Percentiles rank a stretch among this genome's conserved stretches.
Evolutionary conservation across 2,888 invertebrate species (phyloP).

Genomic region (Pyrochroa serraticornis): DNA sequence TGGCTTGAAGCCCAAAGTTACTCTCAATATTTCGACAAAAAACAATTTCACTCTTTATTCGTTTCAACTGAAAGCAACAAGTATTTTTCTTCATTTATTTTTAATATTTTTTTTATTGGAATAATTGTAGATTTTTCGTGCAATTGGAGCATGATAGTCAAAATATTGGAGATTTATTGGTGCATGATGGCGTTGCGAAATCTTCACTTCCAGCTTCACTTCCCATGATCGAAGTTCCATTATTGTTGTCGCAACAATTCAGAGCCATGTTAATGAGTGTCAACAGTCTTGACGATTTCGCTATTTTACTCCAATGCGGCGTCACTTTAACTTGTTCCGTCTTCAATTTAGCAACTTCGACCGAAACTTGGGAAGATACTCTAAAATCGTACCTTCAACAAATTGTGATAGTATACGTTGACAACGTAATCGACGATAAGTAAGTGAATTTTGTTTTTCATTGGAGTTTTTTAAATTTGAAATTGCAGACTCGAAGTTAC

Average conservation of each 20-base stretch:
- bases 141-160: constrained; percentile 41
- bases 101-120: constrained; percentile 5
- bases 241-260: constrained; percentile 58
- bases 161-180: constrained; percentile 42
- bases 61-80: constrained; percentile 59
- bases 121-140: constrained; percentile 41
- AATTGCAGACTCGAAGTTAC: constrained; percentile 69
- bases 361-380: constrained; percentile 58
- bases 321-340: constrained; percentile 60
- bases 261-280: constrained; percentile 56
- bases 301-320: constrained; percentile 57
- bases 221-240: constrained; percentile 50
- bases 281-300: constrained; percentile 56
- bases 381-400: constrained; percentile 61
- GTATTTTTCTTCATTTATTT: constrained; percentile 21
- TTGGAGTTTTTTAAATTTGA: constrained; percentile 6
- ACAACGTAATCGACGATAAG: constrained; percentile 58
- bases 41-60: constrained; percentile 65
- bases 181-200: constrained; percentile 44
- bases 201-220: constrained; percentile 14
- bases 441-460: constrained; percentile 39
- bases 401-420: constrained; percentile 58
- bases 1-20: constrained; percentile 66
- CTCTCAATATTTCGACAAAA: constrained; percentile 67
- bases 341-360: constrained; percentile 59